These are phyloP conservation scores for Sinella curviseta DNA, from an alignment of 1,140 invertebrate genomes.

Conservation along the genomic window DNA sequence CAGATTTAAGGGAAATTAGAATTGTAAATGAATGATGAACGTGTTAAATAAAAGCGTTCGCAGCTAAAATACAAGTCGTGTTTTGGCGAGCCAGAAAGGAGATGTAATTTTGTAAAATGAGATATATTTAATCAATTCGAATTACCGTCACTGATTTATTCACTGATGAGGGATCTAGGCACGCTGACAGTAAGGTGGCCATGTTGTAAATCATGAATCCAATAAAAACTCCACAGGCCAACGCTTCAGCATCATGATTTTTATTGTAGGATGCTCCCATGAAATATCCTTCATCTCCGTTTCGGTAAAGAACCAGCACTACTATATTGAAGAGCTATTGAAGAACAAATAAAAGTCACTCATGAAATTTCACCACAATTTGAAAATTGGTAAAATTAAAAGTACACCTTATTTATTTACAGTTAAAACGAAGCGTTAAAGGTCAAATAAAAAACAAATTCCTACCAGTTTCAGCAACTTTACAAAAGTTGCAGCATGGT, in stretches of 20 bases:
- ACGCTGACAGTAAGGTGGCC: constrained; percentile 68
- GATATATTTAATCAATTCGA: neutral
- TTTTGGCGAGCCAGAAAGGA: neutral
- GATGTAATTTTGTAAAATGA: neutral
- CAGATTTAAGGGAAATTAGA: too few species aligned
- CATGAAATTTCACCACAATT: neutral
- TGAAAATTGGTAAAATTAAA: neutral
- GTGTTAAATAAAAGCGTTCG: too few species aligned
- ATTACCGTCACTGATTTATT: constrained; percentile 52
- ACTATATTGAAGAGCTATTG: constrained; percentile 76
- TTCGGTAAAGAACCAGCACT: constrained; percentile 75
- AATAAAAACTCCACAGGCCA: constrained; percentile 79
- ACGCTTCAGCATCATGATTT: constrained; percentile 78
- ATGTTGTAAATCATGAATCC: constrained; percentile 79
- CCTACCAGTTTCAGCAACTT: constrained; percentile 48
- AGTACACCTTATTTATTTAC: neutral
- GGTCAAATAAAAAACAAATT: neutral
- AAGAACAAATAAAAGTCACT: constrained; percentile 26
- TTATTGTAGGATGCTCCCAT: constrained; percentile 85
- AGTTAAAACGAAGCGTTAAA: neutral
- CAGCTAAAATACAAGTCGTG: too few species aligned
- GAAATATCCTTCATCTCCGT: constrained; percentile 76
- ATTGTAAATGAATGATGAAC: too few species aligned
- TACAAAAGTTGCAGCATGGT: constrained; percentile 34
- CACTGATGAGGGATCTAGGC: constrained; percentile 70